Evolutionary conservation across 2,888 invertebrate genomes (phyloP).

Genomic region (Tachina grossa): DNA sequence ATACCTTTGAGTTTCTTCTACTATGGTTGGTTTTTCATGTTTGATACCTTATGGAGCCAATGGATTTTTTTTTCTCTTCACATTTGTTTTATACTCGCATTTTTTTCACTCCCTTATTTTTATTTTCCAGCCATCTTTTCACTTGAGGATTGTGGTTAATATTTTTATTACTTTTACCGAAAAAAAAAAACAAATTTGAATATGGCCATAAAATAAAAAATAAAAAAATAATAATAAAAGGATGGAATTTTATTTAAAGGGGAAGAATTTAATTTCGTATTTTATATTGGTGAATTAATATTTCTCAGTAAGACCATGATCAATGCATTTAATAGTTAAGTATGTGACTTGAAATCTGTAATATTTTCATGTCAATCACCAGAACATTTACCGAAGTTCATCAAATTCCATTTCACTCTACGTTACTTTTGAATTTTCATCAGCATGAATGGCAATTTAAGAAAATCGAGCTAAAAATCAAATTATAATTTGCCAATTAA

Average conservation of each 20-base stretch:
- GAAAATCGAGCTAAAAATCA: too few relatives aligned
- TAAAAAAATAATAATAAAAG: neutral
- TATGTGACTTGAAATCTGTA: too few relatives aligned
- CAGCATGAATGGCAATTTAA: too few relatives aligned
- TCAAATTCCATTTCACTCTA: too few relatives aligned
- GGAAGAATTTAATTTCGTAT: neutral
- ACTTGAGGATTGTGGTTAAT: neutral
- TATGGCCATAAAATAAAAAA: too few relatives aligned
- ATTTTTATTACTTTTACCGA: slow-evolving; percentile 21
- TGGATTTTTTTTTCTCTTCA: slow-evolving; percentile 8
- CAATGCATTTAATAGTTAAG: too few relatives aligned
- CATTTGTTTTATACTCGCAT: neutral
- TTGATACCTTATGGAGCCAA: slow-evolving; percentile 39
- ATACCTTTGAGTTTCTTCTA: slow-evolving; percentile 40
- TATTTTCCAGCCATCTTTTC: neutral
- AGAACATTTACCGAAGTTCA: too few relatives aligned
- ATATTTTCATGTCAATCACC: too few relatives aligned
- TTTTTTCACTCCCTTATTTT: neutral
- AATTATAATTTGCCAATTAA: too few relatives aligned
- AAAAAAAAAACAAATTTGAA: neutral
- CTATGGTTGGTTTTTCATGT: slow-evolving; percentile 30
- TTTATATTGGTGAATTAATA: too few relatives aligned
- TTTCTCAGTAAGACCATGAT: too few relatives aligned
- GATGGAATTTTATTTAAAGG: neutral
- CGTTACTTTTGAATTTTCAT: too few relatives aligned